Evolutionary conservation across 2,888 invertebrate genomes (phyloP).

Genomic region (Patella ulyssiponensis): DNA sequence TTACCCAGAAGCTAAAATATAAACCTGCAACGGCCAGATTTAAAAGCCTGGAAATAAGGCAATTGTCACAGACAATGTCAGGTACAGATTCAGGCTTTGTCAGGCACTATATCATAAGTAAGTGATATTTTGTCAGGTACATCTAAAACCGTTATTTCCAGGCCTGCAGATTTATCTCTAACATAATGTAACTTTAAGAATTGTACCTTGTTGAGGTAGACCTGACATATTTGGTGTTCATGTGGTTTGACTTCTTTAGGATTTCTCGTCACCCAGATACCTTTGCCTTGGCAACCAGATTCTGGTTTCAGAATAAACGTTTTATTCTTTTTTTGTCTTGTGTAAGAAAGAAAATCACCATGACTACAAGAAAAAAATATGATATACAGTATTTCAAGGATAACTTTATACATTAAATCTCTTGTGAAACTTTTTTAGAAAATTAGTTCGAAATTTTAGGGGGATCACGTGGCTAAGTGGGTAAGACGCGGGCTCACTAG

Average conservation of each 20-base stretch:
- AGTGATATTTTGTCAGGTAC: no score
- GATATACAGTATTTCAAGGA: neutral
- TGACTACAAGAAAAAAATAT: constrained; percentile 57
- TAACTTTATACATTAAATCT: neutral
- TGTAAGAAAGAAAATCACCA: constrained; percentile 75
- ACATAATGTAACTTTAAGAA: no score
- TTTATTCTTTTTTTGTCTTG: constrained; percentile 81
- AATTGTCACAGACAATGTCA: no score
- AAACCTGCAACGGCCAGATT: no score
- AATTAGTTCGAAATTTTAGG: neutral
- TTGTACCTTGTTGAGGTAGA: constrained; percentile 41
- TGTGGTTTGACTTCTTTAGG: constrained; percentile 84
- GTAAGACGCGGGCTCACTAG: no score
- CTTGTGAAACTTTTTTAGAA: neutral
- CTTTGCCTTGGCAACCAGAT: constrained; percentile 90
- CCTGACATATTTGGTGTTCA: constrained; percentile 89
- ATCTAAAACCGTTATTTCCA: no score
- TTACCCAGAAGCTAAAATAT: no score
- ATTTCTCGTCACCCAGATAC: constrained; percentile 88
- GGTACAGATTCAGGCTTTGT: no score
- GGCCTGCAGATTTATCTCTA: no score
- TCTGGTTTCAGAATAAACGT: constrained; percentile 92
- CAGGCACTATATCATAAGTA: no score
- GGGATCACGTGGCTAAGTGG: no score
- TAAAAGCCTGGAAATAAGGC: no score